Evolutionary conservation across 92 coral and sea anemone species (phyloP).

Genomic region (Metridium senile): DNA sequence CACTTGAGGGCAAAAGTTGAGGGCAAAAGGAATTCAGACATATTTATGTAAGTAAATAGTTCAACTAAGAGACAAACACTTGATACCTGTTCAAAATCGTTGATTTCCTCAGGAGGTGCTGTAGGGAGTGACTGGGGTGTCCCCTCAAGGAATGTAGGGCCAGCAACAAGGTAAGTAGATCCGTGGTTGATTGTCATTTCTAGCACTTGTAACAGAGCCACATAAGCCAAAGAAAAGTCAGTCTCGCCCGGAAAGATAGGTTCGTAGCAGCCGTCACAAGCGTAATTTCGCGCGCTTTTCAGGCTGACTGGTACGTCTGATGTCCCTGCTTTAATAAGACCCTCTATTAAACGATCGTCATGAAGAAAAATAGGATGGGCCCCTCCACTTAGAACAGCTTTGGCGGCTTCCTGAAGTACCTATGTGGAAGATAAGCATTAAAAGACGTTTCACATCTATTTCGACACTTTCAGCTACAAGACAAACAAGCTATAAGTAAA

Average conservation of each 20-base stretch:
- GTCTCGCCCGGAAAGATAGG: constrained; percentile 70
- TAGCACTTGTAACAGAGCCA: constrained; percentile 59
- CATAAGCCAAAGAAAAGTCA: constrained; percentile 70
- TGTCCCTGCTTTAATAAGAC: constrained; percentile 38
- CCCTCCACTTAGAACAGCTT: constrained; percentile 74
- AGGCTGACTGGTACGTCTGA: constrained; percentile 47
- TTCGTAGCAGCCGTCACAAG: constrained; percentile 87
- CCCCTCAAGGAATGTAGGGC: constrained; percentile 64
- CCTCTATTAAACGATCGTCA: constrained; percentile 58
- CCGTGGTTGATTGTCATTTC: constrained; percentile 85
- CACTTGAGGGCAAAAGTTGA: too few species aligned
- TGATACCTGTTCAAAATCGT: constrained; percentile 59
- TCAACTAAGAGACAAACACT: too few species aligned
- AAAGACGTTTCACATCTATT: too few species aligned
- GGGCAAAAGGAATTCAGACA: too few species aligned
- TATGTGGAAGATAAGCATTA: too few species aligned
- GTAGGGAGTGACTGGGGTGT: constrained; percentile 77
- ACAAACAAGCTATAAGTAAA: too few species aligned
- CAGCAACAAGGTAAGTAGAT: constrained; percentile 60
- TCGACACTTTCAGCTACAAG: too few species aligned
- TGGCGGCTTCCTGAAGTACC: constrained; percentile 70
- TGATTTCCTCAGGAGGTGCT: constrained; percentile 58
- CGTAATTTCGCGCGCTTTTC: constrained; percentile 52
- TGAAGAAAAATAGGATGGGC: constrained; percentile 74
- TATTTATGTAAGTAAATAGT: too few species aligned